phyloP scores from a whole-genome alignment of 2,888 invertebrate genomes.

The Myopa tessellatipennis region DNA sequence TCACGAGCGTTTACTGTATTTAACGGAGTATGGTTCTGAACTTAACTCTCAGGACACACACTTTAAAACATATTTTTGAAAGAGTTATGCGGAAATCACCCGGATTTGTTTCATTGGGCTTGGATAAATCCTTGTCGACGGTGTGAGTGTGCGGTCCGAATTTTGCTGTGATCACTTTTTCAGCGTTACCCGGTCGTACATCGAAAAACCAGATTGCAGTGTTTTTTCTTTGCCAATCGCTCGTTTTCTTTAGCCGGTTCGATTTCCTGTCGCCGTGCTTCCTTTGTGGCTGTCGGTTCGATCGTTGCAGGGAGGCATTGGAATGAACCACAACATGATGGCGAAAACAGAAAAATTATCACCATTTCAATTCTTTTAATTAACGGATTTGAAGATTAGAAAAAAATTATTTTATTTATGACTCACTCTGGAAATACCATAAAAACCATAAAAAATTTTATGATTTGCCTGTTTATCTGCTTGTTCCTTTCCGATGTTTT shows the following conservation, averaged over 20 bases:
- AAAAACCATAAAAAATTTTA: too few species aligned
- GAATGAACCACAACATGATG: neutral
- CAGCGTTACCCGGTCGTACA: neutral
- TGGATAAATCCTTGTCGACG: too few species aligned
- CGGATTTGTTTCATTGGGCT: too few species aligned
- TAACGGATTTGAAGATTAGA: neutral
- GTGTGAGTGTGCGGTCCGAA: neutral
- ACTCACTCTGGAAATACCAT: too few species aligned
- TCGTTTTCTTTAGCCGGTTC: constrained; percentile 61
- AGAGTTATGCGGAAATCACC: too few species aligned
- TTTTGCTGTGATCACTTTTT: neutral
- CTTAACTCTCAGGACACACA: too few species aligned
- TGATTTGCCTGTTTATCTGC: too few species aligned
- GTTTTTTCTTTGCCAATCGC: constrained; percentile 38
- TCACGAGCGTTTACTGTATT: too few species aligned
- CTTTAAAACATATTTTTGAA: too few species aligned
- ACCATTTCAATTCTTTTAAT: neutral
- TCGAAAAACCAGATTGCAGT: constrained; percentile 27
- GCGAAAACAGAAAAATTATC: neutral
- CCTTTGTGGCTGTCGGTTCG: neutral
- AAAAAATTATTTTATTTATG: neutral
- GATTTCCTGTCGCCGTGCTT: constrained; percentile 59
- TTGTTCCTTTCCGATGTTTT: too few species aligned
- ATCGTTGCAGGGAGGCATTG: neutral
- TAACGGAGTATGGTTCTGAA: neutral